Conservation (phyloP, 2,888 invertebrate genomes). For the Callinectes sapidus region DNA sequence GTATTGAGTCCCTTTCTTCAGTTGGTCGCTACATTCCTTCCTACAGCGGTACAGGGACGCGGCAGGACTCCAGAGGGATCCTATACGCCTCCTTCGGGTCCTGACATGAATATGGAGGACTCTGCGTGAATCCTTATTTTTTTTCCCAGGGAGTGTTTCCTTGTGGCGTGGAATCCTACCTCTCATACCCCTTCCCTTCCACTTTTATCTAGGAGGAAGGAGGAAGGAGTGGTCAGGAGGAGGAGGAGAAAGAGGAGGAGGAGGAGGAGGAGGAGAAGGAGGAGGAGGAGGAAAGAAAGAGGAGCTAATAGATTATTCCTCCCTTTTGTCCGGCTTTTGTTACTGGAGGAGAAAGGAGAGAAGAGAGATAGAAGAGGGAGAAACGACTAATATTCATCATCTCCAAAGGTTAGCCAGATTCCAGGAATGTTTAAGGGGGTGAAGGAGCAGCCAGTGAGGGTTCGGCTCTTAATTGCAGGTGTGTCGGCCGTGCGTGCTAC, state of each 20-base stretch:
- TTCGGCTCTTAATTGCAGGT: slow-evolving; percentile 48
- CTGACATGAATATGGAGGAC: slow-evolving; percentile 19
- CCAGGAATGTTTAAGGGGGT: slow-evolving; percentile 26
- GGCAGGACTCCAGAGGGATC: background rate
- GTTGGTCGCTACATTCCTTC: background rate
- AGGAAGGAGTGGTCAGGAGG: background rate
- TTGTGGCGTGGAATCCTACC: background rate
- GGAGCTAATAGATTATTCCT: slow-evolving; percentile 14
- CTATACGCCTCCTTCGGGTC: background rate
- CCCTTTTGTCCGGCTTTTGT: slow-evolving; percentile 12
- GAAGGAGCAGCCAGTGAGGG: background rate
- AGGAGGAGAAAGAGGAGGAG: background rate
- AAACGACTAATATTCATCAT: background rate
- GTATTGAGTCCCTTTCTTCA: background rate
- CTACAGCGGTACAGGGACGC: slow-evolving; percentile 7
- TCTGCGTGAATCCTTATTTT: slow-evolving; percentile 2
- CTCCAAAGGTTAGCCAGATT: background rate
- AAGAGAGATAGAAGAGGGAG: background rate
- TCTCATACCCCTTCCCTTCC: background rate
- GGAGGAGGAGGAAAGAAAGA: background rate
- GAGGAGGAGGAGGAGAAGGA: background rate
- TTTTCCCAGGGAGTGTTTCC: slow-evolving; percentile 13
- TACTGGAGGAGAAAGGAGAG: background rate
- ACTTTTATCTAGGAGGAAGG: background rate
- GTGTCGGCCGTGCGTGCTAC: slow-evolving; percentile 42